A percentile compares a stretch with the other conserved stretches of the same genome.
phyloP scores from a whole-genome alignment of 30 jellyfish, hydroid and myxozoan species.

The Turritopsis dohrnii region DNA sequence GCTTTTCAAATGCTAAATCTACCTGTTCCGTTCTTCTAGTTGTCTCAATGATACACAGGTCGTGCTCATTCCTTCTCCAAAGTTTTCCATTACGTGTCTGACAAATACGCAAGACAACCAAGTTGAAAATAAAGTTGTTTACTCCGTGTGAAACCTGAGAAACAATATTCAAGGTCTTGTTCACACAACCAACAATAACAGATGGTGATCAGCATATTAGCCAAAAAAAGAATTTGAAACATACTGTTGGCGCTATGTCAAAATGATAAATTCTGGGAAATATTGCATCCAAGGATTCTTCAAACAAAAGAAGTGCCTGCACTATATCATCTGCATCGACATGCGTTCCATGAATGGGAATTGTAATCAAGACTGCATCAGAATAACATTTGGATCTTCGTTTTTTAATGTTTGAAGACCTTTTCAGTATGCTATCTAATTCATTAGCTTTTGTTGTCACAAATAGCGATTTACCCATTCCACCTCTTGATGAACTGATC shows the following conservation, averaged over 20 bases:
- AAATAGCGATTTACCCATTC: conserved; percentile 60
- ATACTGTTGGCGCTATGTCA: conserved; percentile 66
- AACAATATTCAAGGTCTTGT: neutral
- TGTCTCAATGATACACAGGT: conserved; percentile 49
- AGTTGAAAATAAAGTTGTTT: conserved; percentile 46
- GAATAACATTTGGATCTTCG: neutral
- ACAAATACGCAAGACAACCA: conserved; percentile 45
- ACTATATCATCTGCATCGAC: conserved; percentile 43
- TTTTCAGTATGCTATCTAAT: conserved; percentile 11
- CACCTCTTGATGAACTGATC: conserved; percentile 47
- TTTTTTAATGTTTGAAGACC: neutral
- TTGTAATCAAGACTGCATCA: conserved; percentile 27
- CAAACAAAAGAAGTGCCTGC: conserved; percentile 35
- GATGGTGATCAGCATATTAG: neutral
- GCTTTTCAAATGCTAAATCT: neutral
- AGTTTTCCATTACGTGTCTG: conserved; percentile 54
- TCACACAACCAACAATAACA: neutral
- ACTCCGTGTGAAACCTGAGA: conserved; percentile 34
- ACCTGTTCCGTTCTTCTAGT: conserved; percentile 21
- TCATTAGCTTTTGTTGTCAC: conserved; percentile 28
- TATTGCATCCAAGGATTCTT: conserved; percentile 39
- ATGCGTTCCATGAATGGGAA: conserved; percentile 55
- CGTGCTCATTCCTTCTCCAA: conserved; percentile 58
- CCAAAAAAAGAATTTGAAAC: neutral
- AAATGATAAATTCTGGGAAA: conserved; percentile 75